Percentiles rank a stretch among this genome's conserved stretches.
phyloP scores from a whole-genome alignment of 2,113 vertebrate genomes.

The Cyprinus carpio region DNA sequence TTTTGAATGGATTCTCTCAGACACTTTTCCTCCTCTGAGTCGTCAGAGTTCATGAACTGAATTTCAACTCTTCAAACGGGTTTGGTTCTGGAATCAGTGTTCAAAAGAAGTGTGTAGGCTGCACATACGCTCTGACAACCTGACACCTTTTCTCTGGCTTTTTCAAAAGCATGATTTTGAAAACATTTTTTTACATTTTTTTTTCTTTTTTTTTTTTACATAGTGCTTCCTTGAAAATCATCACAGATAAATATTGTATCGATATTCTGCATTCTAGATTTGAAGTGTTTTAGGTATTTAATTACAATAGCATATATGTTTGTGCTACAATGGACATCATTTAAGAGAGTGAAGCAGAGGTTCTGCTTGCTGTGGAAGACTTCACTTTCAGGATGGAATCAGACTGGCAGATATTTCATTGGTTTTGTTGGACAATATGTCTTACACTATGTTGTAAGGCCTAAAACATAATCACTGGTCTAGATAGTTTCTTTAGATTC shows the following conservation, averaged over 20 bases:
- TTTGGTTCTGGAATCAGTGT: background rate
- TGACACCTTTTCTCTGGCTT: background rate
- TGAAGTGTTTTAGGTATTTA: too few species aligned
- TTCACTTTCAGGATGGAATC: background rate
- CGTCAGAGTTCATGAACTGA: slow-evolving; percentile 8
- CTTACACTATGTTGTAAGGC: background rate
- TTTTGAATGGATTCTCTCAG: background rate
- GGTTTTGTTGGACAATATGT: background rate
- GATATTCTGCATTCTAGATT: background rate
- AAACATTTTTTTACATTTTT: background rate
- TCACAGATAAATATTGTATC: background rate
- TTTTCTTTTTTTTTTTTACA: background rate
- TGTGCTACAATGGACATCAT: background rate
- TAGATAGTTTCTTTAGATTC: background rate
- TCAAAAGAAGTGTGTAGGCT: slow-evolving; percentile 8
- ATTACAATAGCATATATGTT: background rate
- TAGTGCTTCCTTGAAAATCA: background rate
- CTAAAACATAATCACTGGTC: background rate
- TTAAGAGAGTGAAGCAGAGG: background rate
- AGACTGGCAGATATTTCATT: background rate
- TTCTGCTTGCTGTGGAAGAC: background rate
- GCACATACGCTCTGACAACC: background rate
- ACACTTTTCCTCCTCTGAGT: background rate
- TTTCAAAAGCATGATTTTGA: background rate
- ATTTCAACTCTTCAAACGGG: background rate